These are phyloP conservation scores for Ranitomeya variabilis DNA, from an alignment of 2,113 vertebrate species.

Conservation along the genomic window DNA sequence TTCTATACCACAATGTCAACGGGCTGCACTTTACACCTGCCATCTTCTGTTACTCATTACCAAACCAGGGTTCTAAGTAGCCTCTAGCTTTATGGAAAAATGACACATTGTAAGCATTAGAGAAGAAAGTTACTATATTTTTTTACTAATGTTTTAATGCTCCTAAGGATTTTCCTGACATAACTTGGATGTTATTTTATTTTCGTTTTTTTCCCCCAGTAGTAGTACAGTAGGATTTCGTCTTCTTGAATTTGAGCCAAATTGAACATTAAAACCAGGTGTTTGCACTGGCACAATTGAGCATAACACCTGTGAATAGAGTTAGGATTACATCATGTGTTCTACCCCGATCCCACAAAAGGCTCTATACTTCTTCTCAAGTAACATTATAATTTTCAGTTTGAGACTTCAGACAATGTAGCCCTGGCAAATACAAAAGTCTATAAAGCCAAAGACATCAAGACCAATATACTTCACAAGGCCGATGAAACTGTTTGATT, in stretches of 20 bases:
- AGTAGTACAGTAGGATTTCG: constrained; percentile 59
- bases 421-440: constrained; percentile 67
- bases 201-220: constrained; percentile 58
- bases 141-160: constrained; percentile 47
- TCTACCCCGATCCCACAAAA: constrained; percentile 68
- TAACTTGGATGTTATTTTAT: constrained; percentile 51
- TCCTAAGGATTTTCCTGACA: constrained; percentile 27
- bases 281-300: constrained; percentile 69
- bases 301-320: constrained; percentile 71
- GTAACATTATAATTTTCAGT: constrained; percentile 73
- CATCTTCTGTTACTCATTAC: constrained; percentile 49
- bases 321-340: constrained; percentile 72
- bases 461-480: constrained; percentile 70
- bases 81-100: constrained; percentile 47
- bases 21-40: constrained; percentile 49
- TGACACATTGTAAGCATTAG: constrained; percentile 50
- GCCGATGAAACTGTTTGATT: constrained; percentile 62
- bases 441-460: constrained; percentile 73
- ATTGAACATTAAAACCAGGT: constrained; percentile 72
- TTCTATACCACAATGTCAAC: constrained; percentile 36
- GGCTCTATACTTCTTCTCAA: constrained; percentile 72
- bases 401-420: constrained; percentile 70
- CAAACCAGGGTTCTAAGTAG: constrained; percentile 35
- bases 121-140: constrained; percentile 39
- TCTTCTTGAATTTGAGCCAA: constrained; percentile 67